A percentile compares a stretch with the other conserved stretches of the same genome.
phyloP scores from a whole-genome alignment of 2,113 vertebrate species.

The Lepisosteus osseus region DNA sequence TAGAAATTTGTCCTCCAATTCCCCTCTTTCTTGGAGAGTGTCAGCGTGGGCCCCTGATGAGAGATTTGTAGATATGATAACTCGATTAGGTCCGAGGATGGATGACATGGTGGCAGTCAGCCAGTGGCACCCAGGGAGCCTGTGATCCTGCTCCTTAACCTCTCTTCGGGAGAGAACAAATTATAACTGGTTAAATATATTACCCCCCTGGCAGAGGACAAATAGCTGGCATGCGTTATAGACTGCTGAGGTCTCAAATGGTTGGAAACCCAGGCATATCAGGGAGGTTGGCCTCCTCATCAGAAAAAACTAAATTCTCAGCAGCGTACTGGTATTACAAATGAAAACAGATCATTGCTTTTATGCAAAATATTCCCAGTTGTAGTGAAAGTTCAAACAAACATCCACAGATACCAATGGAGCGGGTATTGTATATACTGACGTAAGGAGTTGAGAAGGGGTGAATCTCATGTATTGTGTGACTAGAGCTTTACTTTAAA shows the following conservation, averaged over 20 bases:
- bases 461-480: no score
- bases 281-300: no score
- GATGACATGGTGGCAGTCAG: constrained; percentile 63
- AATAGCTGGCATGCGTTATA: constrained; percentile 32
- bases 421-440: no score
- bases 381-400: no score
- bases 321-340: constrained; percentile 34
- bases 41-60: constrained; percentile 57
- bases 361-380: no score
- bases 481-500: no score
- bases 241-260: constrained; percentile 26
- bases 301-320: constrained; percentile 37
- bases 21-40: constrained; percentile 69
- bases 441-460: no score
- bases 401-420: no score
- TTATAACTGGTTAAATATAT: constrained; percentile 48
- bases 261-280: constrained; percentile 10
- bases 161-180: constrained; percentile 55
- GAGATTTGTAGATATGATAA: constrained; percentile 81
- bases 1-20: constrained; percentile 86
- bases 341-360: no score
- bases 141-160: constrained; percentile 63
- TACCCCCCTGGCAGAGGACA: constrained; percentile 26
- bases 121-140: constrained; percentile 60
- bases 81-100: constrained; percentile 78